phyloP scores from a whole-genome alignment of 2,113 vertebrate genomes.

The Perca schrenkii region DNA sequence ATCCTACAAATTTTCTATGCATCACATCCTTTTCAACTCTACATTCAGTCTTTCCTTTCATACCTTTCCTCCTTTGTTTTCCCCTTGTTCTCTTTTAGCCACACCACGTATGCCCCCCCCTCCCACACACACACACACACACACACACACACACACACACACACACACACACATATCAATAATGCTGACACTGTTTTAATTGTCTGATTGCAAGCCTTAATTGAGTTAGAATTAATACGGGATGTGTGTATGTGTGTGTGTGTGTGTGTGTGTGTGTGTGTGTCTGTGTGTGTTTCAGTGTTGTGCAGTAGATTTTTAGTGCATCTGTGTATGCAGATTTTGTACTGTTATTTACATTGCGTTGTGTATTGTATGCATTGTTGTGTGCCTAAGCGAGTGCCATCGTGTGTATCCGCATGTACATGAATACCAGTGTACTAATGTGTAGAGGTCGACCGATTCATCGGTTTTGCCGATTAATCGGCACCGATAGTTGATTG shows the following conservation, averaged over 20 bases:
- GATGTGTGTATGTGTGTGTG: not conserved
- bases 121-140: not conserved
- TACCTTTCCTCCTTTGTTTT: not conserved
- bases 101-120: not conserved
- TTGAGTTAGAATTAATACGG: not conserved
- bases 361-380: not conserved
- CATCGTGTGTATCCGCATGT: not conserved
- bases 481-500: too few relatives aligned
- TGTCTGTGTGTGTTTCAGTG: not conserved
- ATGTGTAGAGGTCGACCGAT: too few relatives aligned
- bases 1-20: not conserved
- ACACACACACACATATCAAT: not conserved
- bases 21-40: not conserved
- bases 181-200: slow-evolving; percentile 20
- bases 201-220: not conserved
- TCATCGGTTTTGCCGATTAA: too few relatives aligned
- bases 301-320: not conserved
- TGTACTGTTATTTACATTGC: not conserved
- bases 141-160: not conserved
- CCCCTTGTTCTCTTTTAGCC: not conserved
- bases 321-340: not conserved
- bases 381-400: too few relatives aligned
- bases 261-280: not conserved
- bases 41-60: not conserved
- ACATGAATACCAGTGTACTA: not conserved